Evolutionary conservation across 2,797 vertebrate species (phyloP).

Genomic region (Etheostoma perlongum): DNA sequence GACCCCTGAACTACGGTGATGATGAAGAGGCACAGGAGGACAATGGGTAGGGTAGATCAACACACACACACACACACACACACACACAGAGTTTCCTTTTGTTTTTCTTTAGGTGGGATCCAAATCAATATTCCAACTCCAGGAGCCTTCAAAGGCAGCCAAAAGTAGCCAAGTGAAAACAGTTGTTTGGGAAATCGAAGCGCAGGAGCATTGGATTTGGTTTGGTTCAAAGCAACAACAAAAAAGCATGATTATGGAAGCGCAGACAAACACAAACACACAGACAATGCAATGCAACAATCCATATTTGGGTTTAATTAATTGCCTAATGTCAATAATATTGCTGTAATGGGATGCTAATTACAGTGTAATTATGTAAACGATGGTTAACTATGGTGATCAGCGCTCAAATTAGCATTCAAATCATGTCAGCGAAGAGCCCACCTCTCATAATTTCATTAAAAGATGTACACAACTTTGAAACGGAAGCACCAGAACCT

Average conservation of each 20-base stretch:
- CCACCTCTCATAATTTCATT: constrained; percentile 82
- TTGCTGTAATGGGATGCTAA: constrained; percentile 77
- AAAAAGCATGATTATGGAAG: constrained; percentile 39
- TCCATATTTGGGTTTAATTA: constrained; percentile 79
- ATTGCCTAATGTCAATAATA: constrained; percentile 81
- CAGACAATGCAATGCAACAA: constrained; percentile 59
- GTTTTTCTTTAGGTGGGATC: constrained; percentile 80
- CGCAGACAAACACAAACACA: constrained; percentile 28
- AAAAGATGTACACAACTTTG: constrained; percentile 79
- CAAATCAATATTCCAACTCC: constrained; percentile 81
- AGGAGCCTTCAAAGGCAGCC: constrained; percentile 80
- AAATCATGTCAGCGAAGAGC: constrained; percentile 69
- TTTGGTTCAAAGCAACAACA: constrained; percentile 43
- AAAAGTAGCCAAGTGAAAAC: constrained; percentile 82
- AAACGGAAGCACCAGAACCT: constrained; percentile 64
- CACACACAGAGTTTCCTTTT: constrained; percentile 9
- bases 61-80: constrained; percentile 13
- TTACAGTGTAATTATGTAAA: constrained; percentile 81
- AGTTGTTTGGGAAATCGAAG: constrained; percentile 69
- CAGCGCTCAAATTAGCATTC: constrained; percentile 77
- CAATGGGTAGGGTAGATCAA: not conserved
- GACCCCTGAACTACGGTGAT: constrained; percentile 11
- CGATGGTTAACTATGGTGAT: constrained; percentile 80
- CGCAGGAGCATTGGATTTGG: constrained; percentile 38
- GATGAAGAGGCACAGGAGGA: constrained; percentile 6